Percentiles rank a stretch among this genome's conserved stretches.
Evolutionary conservation across 2,113 vertebrate species (phyloP).

Genomic region (Indri indri): DNA sequence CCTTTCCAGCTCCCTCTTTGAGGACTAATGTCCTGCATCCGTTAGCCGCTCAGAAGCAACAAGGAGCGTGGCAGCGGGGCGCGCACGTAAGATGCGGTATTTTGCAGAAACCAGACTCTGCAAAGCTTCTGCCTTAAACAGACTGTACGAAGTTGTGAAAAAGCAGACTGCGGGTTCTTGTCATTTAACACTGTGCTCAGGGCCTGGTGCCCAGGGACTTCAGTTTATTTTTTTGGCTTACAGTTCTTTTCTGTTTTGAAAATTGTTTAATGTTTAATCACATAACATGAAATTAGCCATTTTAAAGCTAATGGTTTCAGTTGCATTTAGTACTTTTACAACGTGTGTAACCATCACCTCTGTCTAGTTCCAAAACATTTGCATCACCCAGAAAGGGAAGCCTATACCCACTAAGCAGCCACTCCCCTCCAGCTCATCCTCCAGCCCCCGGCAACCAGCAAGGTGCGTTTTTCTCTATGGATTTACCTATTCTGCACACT

Average conservation of each 20-base stretch:
- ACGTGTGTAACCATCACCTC: not conserved
- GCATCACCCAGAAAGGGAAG: not conserved
- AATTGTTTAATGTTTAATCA: not conserved
- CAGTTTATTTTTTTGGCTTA: not conserved
- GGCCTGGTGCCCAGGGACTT: not conserved
- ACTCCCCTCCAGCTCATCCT: not conserved
- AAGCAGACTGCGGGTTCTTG: not conserved
- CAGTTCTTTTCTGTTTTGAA: not conserved
- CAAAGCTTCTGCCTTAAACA: not conserved
- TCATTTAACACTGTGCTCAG: not conserved
- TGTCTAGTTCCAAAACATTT: not conserved
- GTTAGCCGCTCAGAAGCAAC: not conserved
- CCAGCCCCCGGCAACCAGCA: fast-evolving
- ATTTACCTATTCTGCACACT: not conserved
- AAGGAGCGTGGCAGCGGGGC: fast-evolving
- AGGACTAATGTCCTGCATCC: not conserved
- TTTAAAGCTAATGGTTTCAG: fast-evolving
- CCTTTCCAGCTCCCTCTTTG: not conserved
- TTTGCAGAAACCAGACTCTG: too few species aligned
- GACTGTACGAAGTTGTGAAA: too few species aligned
- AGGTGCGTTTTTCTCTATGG: not conserved
- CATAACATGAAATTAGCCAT: not conserved
- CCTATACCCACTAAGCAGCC: not conserved
- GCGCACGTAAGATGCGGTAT: fast-evolving
- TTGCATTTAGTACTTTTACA: not conserved